These are phyloP conservation scores for Noctua janthina DNA, from an alignment of 2,888 invertebrate genomes.

Conservation along the genomic window DNA sequence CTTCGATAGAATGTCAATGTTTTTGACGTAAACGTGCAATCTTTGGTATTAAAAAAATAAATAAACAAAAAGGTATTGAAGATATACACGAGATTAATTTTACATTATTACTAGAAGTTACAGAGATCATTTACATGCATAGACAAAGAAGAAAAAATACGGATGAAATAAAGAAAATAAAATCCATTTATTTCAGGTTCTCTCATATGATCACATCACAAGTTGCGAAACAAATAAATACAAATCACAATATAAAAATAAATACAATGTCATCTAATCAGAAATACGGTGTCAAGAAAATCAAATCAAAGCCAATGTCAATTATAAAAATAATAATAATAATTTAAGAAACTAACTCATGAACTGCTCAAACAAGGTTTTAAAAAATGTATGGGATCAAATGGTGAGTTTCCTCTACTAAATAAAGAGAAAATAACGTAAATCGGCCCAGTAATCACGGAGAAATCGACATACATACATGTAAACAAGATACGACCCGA, in stretches of 20 bases:
- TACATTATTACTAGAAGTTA: neutral
- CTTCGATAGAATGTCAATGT: conserved; percentile 39
- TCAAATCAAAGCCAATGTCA: no score
- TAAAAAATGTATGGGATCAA: no score
- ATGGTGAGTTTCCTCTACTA: neutral
- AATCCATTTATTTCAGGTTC: no score
- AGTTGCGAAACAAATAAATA: no score
- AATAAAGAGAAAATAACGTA: neutral
- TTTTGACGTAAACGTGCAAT: conserved; percentile 39
- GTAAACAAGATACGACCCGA: conserved; percentile 25
- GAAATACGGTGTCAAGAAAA: no score
- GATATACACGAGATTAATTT: neutral
- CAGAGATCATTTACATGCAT: neutral
- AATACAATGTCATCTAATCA: no score
- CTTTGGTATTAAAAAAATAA: conserved; percentile 16
- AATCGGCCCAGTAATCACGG: neutral
- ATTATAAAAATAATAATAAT: no score
- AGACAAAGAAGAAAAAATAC: neutral
- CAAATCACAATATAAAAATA: no score
- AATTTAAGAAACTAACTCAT: neutral
- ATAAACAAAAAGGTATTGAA: neutral
- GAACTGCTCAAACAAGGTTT: neutral
- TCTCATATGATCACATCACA: no score
- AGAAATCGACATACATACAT: neutral
- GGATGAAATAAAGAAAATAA: no score